Percentiles rank a stretch among this genome's conserved stretches.
Evolutionary conservation across 2,113 vertebrate genomes (phyloP).

Genomic region (Ia io): DNA sequence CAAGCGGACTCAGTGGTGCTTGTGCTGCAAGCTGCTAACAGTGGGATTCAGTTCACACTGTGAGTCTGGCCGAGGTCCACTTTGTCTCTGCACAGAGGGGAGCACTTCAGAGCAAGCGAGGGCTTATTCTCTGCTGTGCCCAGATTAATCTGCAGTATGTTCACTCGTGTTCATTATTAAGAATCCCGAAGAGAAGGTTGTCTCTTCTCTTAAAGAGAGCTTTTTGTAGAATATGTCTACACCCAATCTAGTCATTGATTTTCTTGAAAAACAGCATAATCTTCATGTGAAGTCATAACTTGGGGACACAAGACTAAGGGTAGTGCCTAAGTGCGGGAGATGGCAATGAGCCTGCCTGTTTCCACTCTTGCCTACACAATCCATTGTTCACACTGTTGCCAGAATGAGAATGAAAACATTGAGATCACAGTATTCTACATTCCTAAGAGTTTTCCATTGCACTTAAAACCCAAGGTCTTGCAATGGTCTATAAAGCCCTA

Average conservation of each 20-base stretch:
- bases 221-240: neutral
- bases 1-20: neutral
- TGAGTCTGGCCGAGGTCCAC: neutral
- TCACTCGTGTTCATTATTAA: neutral
- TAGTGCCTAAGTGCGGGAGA: neutral
- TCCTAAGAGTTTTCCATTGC: neutral
- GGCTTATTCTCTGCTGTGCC: neutral
- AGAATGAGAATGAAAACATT: neutral
- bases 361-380: neutral
- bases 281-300: neutral
- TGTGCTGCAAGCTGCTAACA: slow-evolving; percentile 10
- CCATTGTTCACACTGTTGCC: neutral
- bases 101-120: slow-evolving; percentile 40
- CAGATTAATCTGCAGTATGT: neutral
- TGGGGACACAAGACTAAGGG: neutral
- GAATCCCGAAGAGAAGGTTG: neutral
- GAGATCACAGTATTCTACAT: neutral
- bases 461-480: neutral
- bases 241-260: neutral
- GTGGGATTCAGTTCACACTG: neutral
- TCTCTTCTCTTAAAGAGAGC: neutral
- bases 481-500: neutral
- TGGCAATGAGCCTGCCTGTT: neutral
- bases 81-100: slow-evolving; percentile 53
- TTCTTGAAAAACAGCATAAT: neutral